A percentile compares a stretch with the other conserved stretches of the same genome.
These are phyloP conservation scores for Melanostoma mellinum DNA, from an alignment of 2,888 invertebrate genomes.

Conservation along the genomic window DNA sequence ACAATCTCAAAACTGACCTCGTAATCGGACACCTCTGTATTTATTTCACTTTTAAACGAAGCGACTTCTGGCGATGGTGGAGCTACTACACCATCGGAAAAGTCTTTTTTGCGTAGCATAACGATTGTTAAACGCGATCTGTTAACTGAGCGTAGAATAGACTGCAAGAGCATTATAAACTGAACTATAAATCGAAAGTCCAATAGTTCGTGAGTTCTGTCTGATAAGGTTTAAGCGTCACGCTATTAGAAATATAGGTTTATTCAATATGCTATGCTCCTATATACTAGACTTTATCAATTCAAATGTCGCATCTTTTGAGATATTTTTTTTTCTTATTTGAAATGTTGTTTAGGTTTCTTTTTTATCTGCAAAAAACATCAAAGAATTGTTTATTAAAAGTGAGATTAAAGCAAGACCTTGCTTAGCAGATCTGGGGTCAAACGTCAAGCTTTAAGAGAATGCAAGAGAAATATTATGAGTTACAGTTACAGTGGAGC, in stretches of 20 bases:
- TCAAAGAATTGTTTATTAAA: no score
- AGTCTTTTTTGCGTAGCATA: constrained; percentile 29
- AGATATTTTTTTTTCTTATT: no score
- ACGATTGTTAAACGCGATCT: constrained; percentile 36
- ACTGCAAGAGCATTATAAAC: constrained; percentile 52
- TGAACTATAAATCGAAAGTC: background rate
- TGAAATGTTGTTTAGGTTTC: no score
- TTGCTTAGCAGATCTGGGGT: no score
- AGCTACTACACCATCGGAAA: background rate
- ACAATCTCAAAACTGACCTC: constrained; percentile 49
- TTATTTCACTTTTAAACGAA: background rate
- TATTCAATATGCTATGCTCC: no score
- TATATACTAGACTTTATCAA: no score
- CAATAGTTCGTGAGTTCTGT: background rate
- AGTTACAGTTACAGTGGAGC: no score
- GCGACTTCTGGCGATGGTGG: background rate
- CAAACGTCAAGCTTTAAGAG: no score
- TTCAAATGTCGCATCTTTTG: no score
- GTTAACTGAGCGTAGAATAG: constrained; percentile 44
- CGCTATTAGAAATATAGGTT: background rate
- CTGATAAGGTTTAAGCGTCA: constrained; percentile 1
- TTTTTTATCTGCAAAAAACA: no score
- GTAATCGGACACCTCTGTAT: constrained; percentile 10
- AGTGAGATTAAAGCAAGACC: no score
- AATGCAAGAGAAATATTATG: no score